Evolutionary conservation across 2,888 invertebrate genomes (phyloP), one percentile per base, ranked within the genome.

Genomic region (Polydrusus pterygomalis): DNA sequence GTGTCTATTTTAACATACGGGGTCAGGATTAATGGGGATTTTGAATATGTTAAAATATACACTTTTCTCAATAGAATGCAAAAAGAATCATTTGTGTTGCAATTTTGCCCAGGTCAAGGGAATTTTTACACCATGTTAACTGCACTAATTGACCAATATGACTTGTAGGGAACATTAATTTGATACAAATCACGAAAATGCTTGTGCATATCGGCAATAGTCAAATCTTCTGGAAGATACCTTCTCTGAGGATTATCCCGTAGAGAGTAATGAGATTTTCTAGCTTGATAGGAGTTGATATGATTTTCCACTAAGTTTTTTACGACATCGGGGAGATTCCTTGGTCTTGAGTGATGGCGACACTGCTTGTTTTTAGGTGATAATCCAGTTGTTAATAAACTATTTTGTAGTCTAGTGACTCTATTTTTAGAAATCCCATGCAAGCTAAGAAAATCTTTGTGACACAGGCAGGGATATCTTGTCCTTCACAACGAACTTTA

Each of bases 161-260:
- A 54, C 54, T 68, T 68, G 25, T 68, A 68, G 38, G 56, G 38
- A 40, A 68, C 40, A 40, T 68, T 56, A 10, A 68, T 54, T 20
- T 54, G 56, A 40, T 56, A 68, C 40, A 68, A 38, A 40, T 54
- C 56, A 68, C n/a, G 68, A 56, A 68, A 68, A 18, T 68, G 40
- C 18, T 56, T 68, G n/a, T 68, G 54, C 68, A 68, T 68, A 8
- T 40, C 43, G 17, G 56, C 38, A n/a, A 68, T 43, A 43, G 47
- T 68, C 54, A 68, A 43, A 15, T 49, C 47, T 2, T 17, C 49
- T 38, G 38, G 17, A 17, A 60, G 60, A 60, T 40, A 60, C 8
- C 60, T 60, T 60, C 38, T 38, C n/a, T 65, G n/a, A 49, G 47
- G 47, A 49, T 65, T 49, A 30, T 65, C 51, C 15, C 49, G 18